phyloP scores from a whole-genome alignment of 2,888 invertebrate species.

The Prosopocoilus inquinatus region DNA sequence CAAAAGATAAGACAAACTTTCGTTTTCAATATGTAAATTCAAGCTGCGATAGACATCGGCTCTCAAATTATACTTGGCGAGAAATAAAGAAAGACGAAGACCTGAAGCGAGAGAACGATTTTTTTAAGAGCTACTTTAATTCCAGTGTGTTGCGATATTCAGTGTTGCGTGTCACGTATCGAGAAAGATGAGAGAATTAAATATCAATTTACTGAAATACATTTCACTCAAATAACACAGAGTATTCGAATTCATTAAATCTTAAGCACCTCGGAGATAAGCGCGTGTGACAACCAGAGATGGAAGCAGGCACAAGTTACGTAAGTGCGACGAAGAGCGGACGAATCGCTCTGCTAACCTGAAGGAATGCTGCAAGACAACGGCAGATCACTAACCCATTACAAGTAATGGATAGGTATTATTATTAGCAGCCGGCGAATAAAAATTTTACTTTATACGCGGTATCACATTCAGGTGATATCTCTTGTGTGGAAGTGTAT shows the following conservation, averaged over 20 bases:
- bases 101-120: neutral
- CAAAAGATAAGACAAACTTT: neutral
- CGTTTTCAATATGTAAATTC: constrained; percentile 16
- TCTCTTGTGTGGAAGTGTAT: no score
- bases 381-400: constrained; percentile 9
- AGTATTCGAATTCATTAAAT: constrained; percentile 44
- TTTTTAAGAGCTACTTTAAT: constrained; percentile 17
- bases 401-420: constrained; percentile 8
- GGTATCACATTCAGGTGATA: no score
- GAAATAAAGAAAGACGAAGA: no score
- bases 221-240: constrained; percentile 40
- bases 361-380: constrained; percentile 43
- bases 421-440: neutral
- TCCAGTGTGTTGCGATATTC: constrained; percentile 18
- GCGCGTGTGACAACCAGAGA: constrained; percentile 38
- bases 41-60: constrained; percentile 11
- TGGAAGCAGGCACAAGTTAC: constrained; percentile 24
- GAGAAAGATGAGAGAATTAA: constrained; percentile 36
- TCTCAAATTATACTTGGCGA: neutral
- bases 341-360: constrained; percentile 38
- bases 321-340: constrained; percentile 31
- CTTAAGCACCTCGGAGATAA: constrained; percentile 41
- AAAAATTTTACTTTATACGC: no score
- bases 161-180: constrained; percentile 37
- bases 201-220: constrained; percentile 45